Base-by-base conservation (phyloP, 2,797 vertebrate genomes). In the Myotis findleyi region DNA sequence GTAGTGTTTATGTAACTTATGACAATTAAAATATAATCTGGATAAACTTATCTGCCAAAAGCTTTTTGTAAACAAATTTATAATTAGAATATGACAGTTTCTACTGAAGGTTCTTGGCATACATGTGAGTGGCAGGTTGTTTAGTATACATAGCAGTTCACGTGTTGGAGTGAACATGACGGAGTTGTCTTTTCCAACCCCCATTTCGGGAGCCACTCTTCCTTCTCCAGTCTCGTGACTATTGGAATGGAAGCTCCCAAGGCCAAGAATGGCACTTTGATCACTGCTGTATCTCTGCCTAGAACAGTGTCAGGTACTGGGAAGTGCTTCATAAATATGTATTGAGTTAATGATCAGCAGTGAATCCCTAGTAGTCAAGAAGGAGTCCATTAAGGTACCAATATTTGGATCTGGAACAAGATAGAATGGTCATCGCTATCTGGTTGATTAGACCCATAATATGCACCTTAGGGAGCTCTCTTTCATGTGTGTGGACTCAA, bases 11-110 rank as follows among this genome's bases (percentile, higher is more conserved):
- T 84, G n/a, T 83, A 80, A 72, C 55, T 68, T 77, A 68, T 44
- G 33, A 18, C 53, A 62, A 75, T 69, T 84, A 77, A 72, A 90
- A 53, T 79, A 85, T 44, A 89, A 89, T 33, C 62, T 84, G 71
- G 27, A 77, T 41, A 68, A 59, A 84, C 44, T 69, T 77, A 33
- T 77, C 53, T 89, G 72, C 38, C 51, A 85, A 79, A 64, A 80
- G 47, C 33, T 86, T 30, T 80, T 91, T 90, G 27, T 80, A 55
- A 73, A 85, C 27, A 36, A 80, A 75, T 66, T 80, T 69, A 64
- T 49, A 71, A 85, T n/a, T 10, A 53, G 21, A 94, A 47, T 55
- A 80, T 6, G 30, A 69, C 20, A 47, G 14, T 14, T 68, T 87
- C 33, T 80, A 38, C 27, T 62, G 41, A 20, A 69, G 27, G 23